Base-by-base conservation (phyloP, 2,797 vertebrate species). In the Macropus fuliginosus region DNA sequence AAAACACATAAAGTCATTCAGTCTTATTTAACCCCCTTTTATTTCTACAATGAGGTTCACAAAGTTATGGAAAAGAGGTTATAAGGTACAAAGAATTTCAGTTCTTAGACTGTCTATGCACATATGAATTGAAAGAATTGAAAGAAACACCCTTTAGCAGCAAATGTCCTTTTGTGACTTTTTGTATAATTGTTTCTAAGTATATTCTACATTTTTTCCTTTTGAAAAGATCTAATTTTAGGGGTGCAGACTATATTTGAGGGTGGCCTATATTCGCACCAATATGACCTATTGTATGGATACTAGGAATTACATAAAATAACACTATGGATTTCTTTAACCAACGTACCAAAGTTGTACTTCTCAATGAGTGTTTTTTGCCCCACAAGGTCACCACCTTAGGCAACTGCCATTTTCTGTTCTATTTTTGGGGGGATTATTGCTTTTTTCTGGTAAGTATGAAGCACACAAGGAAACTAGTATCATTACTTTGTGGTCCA, bases 401-500 rank as follows among this genome's bases (percentile, higher is more conserved):
- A 46, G 74, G 74, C 12, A 87, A 87, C 10, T 27, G 4, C 11
- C n/a, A 81, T 40, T 81, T 87, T 81, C 27, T 50, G n/a, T 18
- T 74, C 34, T 74, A 34, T 34, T n/a, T 40, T 66, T 62, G 90
- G 12, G 13, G 24, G 34, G 54, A 55, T 56, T 1, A 55, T 56
- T 96, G 14, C 50, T 93, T 27, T 27, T 95, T 91, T 91, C 34
- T 56, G 14, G 91, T 52, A 55, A 5, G 13, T 27, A 59, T 8
- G 81, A 57, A 16, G 2, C 46, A 92, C 12, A n/a, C 54, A 93
- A 62, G 52, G 92, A 97, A 92, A 29, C 54, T 16, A 55, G 6
- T 66, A 90, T 96, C 12, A 52, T 24, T 94, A 90, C 54, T 96
- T 95, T 55, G 90, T 93, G 56, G 66, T 50, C 40, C 40, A 87